A percentile compares a stretch with the other conserved stretches of the same genome.
phyloP scores from a whole-genome alignment of 2,888 invertebrate genomes.

The Sisyra terminalis region DNA sequence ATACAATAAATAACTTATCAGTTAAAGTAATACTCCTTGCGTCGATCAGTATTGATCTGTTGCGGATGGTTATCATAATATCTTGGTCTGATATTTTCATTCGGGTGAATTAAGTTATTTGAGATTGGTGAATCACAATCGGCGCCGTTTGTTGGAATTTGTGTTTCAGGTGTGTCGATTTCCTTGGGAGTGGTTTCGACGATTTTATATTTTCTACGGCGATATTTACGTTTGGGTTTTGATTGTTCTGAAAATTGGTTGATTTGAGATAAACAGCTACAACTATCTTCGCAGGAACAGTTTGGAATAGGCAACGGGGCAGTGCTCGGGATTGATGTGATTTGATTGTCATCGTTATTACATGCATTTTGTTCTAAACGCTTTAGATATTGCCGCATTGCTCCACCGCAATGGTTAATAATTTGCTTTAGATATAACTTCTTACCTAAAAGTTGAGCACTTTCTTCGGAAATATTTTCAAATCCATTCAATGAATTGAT shows the following conservation, averaged over 20 bases:
- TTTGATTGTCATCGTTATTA: no score
- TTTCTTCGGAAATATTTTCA: neutral
- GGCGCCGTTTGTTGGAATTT: conserved; percentile 1
- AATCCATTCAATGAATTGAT: no score
- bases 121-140: neutral
- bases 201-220: conserved; percentile 6
- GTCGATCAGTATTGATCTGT: no score
- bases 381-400: no score
- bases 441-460: conserved; percentile 2
- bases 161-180: conserved; percentile 6
- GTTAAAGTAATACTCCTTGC: no score
- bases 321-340: no score
- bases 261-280: conserved; percentile 3
- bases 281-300: conserved; percentile 1
- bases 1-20: no score
- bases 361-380: no score
- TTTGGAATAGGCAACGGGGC: neutral
- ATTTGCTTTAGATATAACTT: neutral
- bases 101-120: no score
- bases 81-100: no score
- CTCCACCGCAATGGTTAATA: no score
- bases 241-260: conserved; percentile 3
- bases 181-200: neutral
- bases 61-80: no score
- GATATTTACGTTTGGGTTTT: conserved; percentile 7